These are phyloP conservation scores for Andrena dorsata DNA, from an alignment of 2,888 invertebrate genomes.

Conservation along the genomic window DNA sequence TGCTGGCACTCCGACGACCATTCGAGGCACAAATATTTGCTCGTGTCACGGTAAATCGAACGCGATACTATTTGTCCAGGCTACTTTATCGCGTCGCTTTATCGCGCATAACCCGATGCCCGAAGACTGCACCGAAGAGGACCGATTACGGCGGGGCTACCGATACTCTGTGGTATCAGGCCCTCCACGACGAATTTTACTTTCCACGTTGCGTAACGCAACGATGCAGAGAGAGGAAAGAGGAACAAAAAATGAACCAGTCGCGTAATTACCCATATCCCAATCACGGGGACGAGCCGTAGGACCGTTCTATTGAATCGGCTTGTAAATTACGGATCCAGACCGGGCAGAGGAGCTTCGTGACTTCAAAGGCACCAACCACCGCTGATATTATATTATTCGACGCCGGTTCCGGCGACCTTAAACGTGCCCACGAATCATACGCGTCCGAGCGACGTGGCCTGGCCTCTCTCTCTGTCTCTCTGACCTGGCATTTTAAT, in stretches of 20 bases:
- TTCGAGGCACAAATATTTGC: slow-evolving; percentile 62
- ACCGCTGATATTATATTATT: slow-evolving; percentile 69
- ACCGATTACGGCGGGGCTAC: background rate
- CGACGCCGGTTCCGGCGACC: slow-evolving; percentile 72
- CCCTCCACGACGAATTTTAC: background rate
- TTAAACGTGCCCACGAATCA: slow-evolving; percentile 59
- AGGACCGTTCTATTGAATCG: slow-evolving; percentile 45
- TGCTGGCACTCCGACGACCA: slow-evolving; percentile 39
- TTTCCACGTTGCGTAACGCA: background rate
- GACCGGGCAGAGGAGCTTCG: slow-evolving; percentile 40
- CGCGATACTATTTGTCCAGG: slow-evolving; percentile 52
- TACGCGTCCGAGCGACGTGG: slow-evolving; percentile 15
- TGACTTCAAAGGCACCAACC: slow-evolving; percentile 67
- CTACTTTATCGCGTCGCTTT: slow-evolving; percentile 65
- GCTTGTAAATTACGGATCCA: slow-evolving; percentile 50
- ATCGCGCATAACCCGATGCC: slow-evolving; percentile 50
- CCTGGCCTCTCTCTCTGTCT: slow-evolving; percentile 5
- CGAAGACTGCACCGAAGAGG: slow-evolving; percentile 8
- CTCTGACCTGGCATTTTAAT: slow-evolving; percentile 73
- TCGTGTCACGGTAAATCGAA: slow-evolving; percentile 54
- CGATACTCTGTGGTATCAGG: background rate
- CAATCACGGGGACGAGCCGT: slow-evolving; percentile 38
- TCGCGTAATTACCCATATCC: slow-evolving; percentile 58
- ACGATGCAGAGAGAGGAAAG: background rate
- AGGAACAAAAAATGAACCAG: slow-evolving; percentile 15